These are phyloP conservation scores for Tursiops truncatus DNA, from an alignment of 2,113 vertebrate genomes.

Conservation along the genomic window DNA sequence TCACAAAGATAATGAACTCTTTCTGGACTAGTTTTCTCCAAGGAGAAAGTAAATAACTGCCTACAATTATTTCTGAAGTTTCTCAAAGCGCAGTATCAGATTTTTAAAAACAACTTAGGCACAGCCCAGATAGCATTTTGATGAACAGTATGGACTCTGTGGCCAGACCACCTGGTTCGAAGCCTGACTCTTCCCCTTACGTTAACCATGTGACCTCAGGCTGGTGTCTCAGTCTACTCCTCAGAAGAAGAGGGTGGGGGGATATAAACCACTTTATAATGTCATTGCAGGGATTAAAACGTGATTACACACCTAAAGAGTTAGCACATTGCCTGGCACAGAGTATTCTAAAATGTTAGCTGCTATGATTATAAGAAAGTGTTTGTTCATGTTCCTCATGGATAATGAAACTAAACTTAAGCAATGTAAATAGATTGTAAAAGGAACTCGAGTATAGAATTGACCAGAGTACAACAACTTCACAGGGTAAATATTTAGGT, in stretches of 20 bases:
- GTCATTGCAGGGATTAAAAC: not conserved
- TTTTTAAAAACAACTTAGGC: not conserved
- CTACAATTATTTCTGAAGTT: not conserved
- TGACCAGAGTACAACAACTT: not conserved
- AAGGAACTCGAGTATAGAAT: not conserved
- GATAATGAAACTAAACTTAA: conserved; percentile 3
- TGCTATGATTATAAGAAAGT: not conserved
- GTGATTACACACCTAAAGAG: not conserved
- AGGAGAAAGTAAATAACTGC: not conserved
- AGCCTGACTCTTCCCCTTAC: not conserved
- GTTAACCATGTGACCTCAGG: not conserved
- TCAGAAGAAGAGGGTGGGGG: not conserved
- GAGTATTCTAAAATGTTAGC: not conserved
- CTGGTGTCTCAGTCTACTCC: not conserved
- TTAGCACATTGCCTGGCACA: not conserved
- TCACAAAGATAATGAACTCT: not conserved
- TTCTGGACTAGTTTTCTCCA: not conserved
- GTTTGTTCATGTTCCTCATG: not conserved
- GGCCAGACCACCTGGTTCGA: not conserved
- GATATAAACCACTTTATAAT: not conserved
- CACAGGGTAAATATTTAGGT: not conserved
- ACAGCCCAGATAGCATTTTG: not conserved
- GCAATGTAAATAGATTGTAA: not conserved
- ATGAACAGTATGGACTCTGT: not conserved
- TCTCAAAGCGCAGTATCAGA: not conserved